Conservation (phyloP, 2,113 vertebrate species). For the Okapia johnstoni region DNA sequence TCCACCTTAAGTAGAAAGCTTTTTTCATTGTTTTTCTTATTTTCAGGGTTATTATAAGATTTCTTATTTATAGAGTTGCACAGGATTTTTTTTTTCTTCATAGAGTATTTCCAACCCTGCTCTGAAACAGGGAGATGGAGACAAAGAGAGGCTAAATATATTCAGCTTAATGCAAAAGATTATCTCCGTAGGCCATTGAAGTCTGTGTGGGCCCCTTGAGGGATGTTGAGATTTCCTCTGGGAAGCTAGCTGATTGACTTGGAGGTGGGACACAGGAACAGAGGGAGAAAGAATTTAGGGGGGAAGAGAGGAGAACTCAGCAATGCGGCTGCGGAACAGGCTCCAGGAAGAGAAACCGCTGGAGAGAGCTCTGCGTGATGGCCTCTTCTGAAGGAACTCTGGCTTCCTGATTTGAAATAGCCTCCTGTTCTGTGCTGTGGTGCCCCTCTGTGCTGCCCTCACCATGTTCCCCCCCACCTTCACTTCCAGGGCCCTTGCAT, state of each 20-base stretch:
- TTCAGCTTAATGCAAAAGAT: not conserved
- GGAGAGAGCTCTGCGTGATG: not conserved
- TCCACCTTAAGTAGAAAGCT: not conserved
- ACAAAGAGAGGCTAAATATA: not conserved
- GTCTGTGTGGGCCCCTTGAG: not conserved
- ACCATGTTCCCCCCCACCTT: not conserved
- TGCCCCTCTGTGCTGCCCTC: not conserved
- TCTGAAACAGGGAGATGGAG: not conserved
- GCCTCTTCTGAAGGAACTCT: not conserved
- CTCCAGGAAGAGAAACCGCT: not conserved
- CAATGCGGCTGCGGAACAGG: not conserved
- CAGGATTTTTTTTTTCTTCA: not conserved
- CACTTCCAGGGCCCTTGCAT: not conserved
- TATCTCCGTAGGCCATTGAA: not conserved
- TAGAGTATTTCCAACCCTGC: not conserved
- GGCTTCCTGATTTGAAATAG: not conserved
- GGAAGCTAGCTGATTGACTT: not conserved
- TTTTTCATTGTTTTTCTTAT: not conserved
- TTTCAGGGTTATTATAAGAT: not conserved
- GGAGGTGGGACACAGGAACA: not conserved
- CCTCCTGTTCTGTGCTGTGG: not conserved
- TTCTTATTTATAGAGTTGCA: not conserved
- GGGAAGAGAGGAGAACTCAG: not conserved
- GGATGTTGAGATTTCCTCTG: not conserved
- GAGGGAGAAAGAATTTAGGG: not conserved